phyloP scores from a whole-genome alignment of 2,797 vertebrate genomes.

The Chelidonichthys spinosus region DNA sequence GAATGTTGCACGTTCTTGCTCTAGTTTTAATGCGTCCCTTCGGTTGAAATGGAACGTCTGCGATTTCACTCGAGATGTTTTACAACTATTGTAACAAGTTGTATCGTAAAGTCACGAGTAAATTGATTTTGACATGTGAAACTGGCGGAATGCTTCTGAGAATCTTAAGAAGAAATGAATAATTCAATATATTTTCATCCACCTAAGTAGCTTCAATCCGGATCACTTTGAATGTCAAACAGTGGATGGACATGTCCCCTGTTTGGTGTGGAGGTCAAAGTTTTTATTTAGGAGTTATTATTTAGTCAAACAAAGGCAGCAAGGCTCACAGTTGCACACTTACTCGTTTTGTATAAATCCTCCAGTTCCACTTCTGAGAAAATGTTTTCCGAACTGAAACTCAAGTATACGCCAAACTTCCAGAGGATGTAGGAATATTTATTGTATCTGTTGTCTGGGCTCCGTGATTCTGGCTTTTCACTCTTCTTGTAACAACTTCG shows the following conservation, averaged over 20 bases:
- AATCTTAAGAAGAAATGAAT: too few species aligned
- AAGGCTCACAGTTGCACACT: not conserved
- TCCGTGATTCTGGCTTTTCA: conserved; percentile 51
- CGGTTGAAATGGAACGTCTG: too few species aligned
- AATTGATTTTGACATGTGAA: too few species aligned
- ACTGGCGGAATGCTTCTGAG: too few species aligned
- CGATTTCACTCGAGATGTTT: too few species aligned
- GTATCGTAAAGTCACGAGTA: too few species aligned
- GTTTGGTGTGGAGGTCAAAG: not conserved
- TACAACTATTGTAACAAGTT: too few species aligned
- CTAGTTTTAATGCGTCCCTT: not conserved
- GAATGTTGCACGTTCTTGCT: not conserved
- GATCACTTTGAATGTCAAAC: not conserved
- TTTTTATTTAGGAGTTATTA: not conserved
- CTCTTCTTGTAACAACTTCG: conserved; percentile 39
- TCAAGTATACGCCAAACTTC: conserved; percentile 34
- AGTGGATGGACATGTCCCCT: not conserved
- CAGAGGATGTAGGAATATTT: conserved; percentile 41
- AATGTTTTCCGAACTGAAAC: conserved; percentile 26
- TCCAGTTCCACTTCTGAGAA: conserved; percentile 28
- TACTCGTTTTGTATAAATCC: conserved; percentile 2
- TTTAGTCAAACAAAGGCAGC: not conserved
- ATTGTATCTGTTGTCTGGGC: conserved; percentile 53
- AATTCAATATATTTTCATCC: too few species aligned
- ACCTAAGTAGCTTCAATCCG: too few species aligned